Evolutionary conservation across 2,888 invertebrate species (phyloP).

Genomic region (Polyploca ridens): DNA sequence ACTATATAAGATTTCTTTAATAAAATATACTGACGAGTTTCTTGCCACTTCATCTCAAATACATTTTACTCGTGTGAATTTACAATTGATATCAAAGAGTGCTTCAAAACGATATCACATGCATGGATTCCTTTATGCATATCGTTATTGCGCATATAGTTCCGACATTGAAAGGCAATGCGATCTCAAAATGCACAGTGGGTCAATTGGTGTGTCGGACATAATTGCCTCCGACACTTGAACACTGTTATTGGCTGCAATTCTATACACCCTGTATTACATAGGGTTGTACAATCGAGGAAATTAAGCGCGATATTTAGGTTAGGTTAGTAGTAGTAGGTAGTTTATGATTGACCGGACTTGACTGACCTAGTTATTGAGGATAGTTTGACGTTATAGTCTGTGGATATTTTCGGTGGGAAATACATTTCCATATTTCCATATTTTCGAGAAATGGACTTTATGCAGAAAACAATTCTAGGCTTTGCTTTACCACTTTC

Average conservation of each 20-base stretch:
- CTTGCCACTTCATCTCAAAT: not conserved
- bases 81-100: not conserved
- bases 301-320: not conserved
- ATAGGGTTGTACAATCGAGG: not conserved
- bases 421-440: too few relatives aligned
- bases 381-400: too few relatives aligned
- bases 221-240: not conserved
- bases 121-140: not conserved
- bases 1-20: too few relatives aligned
- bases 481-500: too few relatives aligned
- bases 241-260: not conserved
- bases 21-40: too few relatives aligned
- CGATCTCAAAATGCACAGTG: not conserved
- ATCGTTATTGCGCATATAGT: not conserved
- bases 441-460: too few relatives aligned
- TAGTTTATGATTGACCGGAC: too few relatives aligned
- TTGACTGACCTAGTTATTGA: too few relatives aligned
- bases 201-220: constrained; percentile 1
- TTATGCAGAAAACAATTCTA: too few relatives aligned
- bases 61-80: not conserved
- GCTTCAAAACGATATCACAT: not conserved
- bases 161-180: not conserved
- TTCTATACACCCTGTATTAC: not conserved
- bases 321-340: too few relatives aligned
- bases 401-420: too few relatives aligned